Conservation (phyloP, 2,888 invertebrate species). For the Brenthis daphne region DNA sequence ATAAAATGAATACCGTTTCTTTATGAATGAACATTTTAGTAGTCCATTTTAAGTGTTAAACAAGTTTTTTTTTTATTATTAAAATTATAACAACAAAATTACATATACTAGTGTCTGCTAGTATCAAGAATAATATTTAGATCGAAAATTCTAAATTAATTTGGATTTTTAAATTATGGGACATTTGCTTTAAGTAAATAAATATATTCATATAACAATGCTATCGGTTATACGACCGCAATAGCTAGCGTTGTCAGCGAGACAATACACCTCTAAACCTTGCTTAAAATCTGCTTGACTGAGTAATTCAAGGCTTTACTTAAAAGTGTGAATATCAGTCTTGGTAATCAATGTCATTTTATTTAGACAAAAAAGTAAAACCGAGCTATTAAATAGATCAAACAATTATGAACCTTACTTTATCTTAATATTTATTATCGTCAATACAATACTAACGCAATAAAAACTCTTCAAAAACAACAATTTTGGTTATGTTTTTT, state of each 20-base stretch:
- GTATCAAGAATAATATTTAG: no score
- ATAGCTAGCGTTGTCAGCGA: slow-evolving; percentile 41
- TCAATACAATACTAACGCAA: no score
- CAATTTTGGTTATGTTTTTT: no score
- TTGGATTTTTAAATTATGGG: slow-evolving; percentile 14
- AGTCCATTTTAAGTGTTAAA: no score
- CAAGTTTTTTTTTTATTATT: no score
- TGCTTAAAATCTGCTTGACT: slow-evolving; percentile 28
- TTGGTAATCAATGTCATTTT: slow-evolving; percentile 18
- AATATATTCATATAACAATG: slow-evolving; percentile 48
- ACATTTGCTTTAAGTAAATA: slow-evolving; percentile 18
- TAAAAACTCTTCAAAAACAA: no score
- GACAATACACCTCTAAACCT: slow-evolving; percentile 45
- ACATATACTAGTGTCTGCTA: no score
- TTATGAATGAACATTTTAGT: no score
- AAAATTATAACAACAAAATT: no score
- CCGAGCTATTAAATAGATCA: neutral
- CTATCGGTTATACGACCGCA: slow-evolving; percentile 49
- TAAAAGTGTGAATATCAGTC: slow-evolving; percentile 16
- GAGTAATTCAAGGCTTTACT: slow-evolving; percentile 32
- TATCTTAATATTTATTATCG: no score
- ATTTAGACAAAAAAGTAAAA: slow-evolving; percentile 12
- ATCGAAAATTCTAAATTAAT: neutral
- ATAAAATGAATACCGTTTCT: no score
- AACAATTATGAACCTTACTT: neutral